Evolutionary conservation across 23 tunicate genomes (phyloP).

Genomic region (Styela clava): DNA sequence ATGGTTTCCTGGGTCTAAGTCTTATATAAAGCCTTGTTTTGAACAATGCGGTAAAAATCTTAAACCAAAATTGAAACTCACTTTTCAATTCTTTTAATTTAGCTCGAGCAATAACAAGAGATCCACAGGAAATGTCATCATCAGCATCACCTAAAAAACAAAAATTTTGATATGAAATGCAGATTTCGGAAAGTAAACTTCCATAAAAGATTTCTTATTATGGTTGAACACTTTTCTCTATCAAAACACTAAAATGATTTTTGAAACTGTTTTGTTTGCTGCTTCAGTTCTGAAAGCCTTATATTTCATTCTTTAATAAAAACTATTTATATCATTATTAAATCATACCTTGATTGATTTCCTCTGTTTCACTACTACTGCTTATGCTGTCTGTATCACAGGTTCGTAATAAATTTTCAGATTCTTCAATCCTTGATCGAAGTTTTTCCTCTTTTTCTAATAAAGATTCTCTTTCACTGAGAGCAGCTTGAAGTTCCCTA

Average conservation of each 20-base stretch:
- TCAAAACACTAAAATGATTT: too few relatives aligned
- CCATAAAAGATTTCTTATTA: too few relatives aligned
- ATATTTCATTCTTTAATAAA: too few relatives aligned
- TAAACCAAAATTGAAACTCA: conserved; percentile 30
- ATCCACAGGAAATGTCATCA: conserved; percentile 14
- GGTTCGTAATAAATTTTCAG: conserved; percentile 40
- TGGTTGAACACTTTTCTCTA: too few relatives aligned
- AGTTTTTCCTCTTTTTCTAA: conserved; percentile 62
- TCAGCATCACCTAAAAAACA: conserved; percentile 10
- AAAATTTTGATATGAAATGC: too few relatives aligned
- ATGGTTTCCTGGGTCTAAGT: too few relatives aligned
- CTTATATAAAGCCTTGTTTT: too few relatives aligned
- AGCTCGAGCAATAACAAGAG: conserved; percentile 42
- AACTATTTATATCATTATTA: too few relatives aligned
- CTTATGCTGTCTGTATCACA: conserved; percentile 35
- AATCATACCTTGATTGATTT: neutral
- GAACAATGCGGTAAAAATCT: too few relatives aligned
- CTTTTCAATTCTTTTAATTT: conserved; percentile 55
- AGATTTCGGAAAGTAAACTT: too few relatives aligned
- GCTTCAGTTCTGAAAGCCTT: too few relatives aligned
- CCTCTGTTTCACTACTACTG: conserved; percentile 42
- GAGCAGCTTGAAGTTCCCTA: conserved; percentile 73
- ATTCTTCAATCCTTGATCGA: conserved; percentile 49
- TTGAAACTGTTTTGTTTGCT: too few relatives aligned
- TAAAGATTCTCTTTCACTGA: conserved; percentile 57